These are phyloP conservation scores for Lasioglossum pauxillum DNA, from an alignment of 2,888 invertebrate genomes.

Conservation along the genomic window DNA sequence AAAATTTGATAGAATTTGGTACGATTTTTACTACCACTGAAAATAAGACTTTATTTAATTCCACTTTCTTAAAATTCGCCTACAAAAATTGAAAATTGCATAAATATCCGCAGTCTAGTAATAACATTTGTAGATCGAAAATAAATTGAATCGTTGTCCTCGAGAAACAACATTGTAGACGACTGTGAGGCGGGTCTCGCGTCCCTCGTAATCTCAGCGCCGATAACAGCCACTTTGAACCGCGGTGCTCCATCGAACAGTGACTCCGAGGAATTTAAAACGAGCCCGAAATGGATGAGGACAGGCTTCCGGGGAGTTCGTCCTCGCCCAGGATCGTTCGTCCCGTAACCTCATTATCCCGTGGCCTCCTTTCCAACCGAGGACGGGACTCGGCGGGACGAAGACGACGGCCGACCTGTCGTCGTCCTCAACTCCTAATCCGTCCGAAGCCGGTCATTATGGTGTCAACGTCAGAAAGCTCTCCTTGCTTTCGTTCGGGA, in stretches of 20 bases:
- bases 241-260: neutral
- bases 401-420: neutral
- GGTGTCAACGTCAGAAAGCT: slow-evolving; percentile 16
- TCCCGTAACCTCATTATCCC: slow-evolving; percentile 38
- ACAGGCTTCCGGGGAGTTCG: neutral
- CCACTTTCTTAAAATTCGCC: too few relatives aligned
- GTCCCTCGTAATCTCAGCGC: neutral
- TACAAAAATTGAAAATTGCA: too few relatives aligned
- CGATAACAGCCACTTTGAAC: slow-evolving; percentile 2
- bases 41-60: too few relatives aligned
- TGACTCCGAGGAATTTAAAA: slow-evolving; percentile 6
- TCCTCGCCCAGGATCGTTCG: neutral
- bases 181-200: neutral
- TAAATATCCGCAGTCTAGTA: too few relatives aligned
- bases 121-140: too few relatives aligned
- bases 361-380: slow-evolving; percentile 14
- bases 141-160: too few relatives aligned
- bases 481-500: neutral
- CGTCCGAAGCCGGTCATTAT: slow-evolving; percentile 38
- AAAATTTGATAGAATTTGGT: too few relatives aligned
- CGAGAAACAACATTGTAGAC: neutral
- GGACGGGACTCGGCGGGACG: neutral
- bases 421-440: slow-evolving; percentile 37
- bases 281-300: slow-evolving; percentile 12
- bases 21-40: too few relatives aligned